Base-by-base conservation (phyloP, 2,888 invertebrate genomes). In the Dasypolia templi region DNA sequence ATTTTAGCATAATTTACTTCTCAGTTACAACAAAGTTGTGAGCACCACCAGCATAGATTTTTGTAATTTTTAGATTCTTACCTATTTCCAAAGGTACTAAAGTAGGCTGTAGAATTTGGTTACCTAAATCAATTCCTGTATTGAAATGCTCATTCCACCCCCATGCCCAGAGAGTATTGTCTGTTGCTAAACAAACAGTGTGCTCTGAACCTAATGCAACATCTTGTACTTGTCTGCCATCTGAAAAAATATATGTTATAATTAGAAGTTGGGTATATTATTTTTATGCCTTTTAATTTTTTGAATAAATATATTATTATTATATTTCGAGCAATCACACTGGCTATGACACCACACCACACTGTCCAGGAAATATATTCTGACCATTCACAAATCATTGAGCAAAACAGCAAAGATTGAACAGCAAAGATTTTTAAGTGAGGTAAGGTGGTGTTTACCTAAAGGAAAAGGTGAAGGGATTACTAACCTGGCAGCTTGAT, bases 71-170 rank as follows among this genome's bases (percentile, higher is more conserved):
- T 55, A 74, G 75, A 82, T 86, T 88, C 62, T 74, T 81, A 59
- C 81, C 85, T 66, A 87, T 77, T 62, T 92, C 88, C 44, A 95
- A 77, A 56, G 91, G 89, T 53, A 96, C 92, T 84, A 91, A 79
- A 29, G 93, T 94, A 32, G 96, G 96, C 61, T 79, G 77, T 75
- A 89, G 89, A 29, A 96, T 91, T 69, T 87, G 85, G n/a, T 86
- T 79, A n/a, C 85, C 85, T 44, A 97, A 86, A 59, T 82, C 82
- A 53, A 90, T 97, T 70, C 98, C 98, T 88, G 98, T 98, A 91
- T 98, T 98, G 55, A 98, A 98, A 94, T 98, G 98, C 89, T 99
- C 98, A 93, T 99, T 98, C 98, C 98, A 99, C 1, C 98, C 98
- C 98, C 98, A 99, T 32, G 97, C 97, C 89, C 97, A 97, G 11